Percentiles rank a stretch among this genome's conserved stretches.
These are phyloP conservation scores for Anodontia alba DNA, from an alignment of 2,888 invertebrate species.

Conservation along the genomic window DNA sequence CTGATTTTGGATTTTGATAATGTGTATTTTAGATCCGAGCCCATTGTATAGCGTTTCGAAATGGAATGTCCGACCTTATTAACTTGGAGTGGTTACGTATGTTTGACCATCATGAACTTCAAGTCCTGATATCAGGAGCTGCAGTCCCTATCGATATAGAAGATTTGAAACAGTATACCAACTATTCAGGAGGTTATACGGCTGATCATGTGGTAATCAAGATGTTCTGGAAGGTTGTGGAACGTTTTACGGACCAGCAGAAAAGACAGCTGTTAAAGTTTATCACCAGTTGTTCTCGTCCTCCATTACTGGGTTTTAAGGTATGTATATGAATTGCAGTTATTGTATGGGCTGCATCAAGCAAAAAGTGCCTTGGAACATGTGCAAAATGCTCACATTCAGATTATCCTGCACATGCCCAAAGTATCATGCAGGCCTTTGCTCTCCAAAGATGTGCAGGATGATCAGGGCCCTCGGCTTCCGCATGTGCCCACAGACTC, in stretches of 20 bases:
- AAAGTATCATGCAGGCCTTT: background rate
- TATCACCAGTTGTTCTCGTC: constrained; percentile 98
- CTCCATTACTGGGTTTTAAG: constrained; percentile 98
- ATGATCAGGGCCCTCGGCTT: too few relatives aligned
- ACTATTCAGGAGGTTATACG: constrained; percentile 95
- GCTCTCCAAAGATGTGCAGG: too few relatives aligned
- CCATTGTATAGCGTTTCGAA: constrained; percentile 95
- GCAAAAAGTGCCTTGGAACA: too few relatives aligned
- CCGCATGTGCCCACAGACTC: too few relatives aligned
- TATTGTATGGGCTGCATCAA: too few relatives aligned
- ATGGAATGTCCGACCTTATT: constrained; percentile 95
- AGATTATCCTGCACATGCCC: background rate
- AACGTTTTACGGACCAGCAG: constrained; percentile 90
- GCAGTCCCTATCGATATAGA: constrained; percentile 96
- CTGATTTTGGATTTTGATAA: too few relatives aligned
- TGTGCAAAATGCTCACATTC: too few relatives aligned
- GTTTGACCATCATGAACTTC: constrained; percentile 97
- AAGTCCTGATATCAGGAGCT: constrained; percentile 98
- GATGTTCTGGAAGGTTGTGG: constrained; percentile 95
- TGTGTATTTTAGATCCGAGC: constrained; percentile 87
- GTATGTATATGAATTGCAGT: constrained; percentile 85
- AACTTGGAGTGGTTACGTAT: constrained; percentile 96
- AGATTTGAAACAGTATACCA: constrained; percentile 94
- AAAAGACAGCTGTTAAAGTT: constrained; percentile 96
- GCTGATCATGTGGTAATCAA: constrained; percentile 93